A percentile compares a stretch with the other conserved stretches of the same genome.
Evolutionary conservation across 2,888 invertebrate genomes (phyloP).

Genomic region (Oscheius myriophilus): DNA sequence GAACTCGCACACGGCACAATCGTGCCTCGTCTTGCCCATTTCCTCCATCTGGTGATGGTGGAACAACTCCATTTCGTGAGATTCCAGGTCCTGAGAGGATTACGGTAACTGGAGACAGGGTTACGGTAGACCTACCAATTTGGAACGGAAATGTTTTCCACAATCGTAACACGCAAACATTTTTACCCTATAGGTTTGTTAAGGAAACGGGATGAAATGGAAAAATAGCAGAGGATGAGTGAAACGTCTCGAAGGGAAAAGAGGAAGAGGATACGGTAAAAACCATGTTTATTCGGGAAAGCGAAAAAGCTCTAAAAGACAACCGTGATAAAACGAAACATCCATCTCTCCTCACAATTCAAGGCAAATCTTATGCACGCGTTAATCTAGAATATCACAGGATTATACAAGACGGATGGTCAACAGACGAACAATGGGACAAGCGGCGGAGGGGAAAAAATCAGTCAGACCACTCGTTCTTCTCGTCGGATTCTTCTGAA

Average conservation of each 20-base stretch:
- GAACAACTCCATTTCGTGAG: slow-evolving; percentile 2
- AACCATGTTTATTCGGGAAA: slow-evolving; percentile 5
- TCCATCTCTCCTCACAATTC: neutral
- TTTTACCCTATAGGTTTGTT: neutral
- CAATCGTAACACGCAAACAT: no score
- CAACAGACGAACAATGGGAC: no score
- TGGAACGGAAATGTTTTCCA: no score
- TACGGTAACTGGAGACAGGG: no score
- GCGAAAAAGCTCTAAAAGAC: slow-evolving; percentile 12
- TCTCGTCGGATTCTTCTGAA: slow-evolving; percentile 43
- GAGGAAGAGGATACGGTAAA: neutral
- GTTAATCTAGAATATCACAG: slow-evolving; percentile 3
- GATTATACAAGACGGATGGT: neutral
- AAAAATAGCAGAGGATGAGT: neutral
- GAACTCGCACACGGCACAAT: neutral
- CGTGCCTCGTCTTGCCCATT: neutral
- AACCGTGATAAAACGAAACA: slow-evolving; percentile 8
- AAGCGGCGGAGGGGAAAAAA: neutral
- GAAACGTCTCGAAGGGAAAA: neutral
- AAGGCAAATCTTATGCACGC: slow-evolving; percentile 11
- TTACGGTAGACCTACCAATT: no score
- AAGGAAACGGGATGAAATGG: neutral
- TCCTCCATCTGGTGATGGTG: slow-evolving; percentile 15
- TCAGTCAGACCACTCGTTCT: slow-evolving; percentile 55
- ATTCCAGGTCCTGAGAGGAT: slow-evolving; percentile 9